Evolutionary conservation across 1,140 invertebrate genomes (phyloP), one percentile per base, ranked within the genome.

Genomic region (Archegozetes longisetosus): DNA sequence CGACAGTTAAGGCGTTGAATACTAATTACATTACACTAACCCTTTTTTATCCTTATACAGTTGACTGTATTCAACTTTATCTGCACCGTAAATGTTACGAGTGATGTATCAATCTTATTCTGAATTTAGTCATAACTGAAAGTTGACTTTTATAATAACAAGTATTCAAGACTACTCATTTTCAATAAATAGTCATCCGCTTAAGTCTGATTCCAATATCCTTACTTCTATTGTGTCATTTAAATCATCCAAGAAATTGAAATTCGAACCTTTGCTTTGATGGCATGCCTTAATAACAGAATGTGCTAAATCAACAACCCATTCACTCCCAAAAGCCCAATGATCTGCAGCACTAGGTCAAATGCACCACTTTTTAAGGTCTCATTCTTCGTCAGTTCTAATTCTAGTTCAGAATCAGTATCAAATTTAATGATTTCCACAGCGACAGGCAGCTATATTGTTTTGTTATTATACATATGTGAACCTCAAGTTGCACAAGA

Each of bases 1-100:
- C n/a, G n/a, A n/a, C n/a, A n/a, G n/a, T n/a, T n/a, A n/a, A n/a
- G n/a, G n/a, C n/a, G n/a, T n/a, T n/a, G n/a, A n/a, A n/a, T n/a
- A n/a, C n/a, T n/a, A n/a, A n/a, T n/a, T n/a, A n/a, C n/a, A n/a
- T 69, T 83, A 78, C 70, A 58, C 83, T 76, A 49, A 92, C 78
- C 70, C 82, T 81, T 64, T 80, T 73, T 66, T 79, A 64, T 2
- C 81, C 80, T 32, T n/a, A n/a, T n/a, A n/a, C n/a, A 73, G 62
- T 47, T 74, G 70, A 2, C 80, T 76, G 20, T 94, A 77, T 54
- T 86, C 80, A 25, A 99, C 80, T 53, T 83, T 77, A 53, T 82
- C 85, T 52, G 92, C 93, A n/a, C 94, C 93, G 70, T 98, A 98
- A 79, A 98, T 96, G 72, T 94, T 83, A 64, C 77, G 81, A 0